phyloP scores from a whole-genome alignment of 2,797 vertebrate genomes.

The Acipenser oxyrinchus region DNA sequence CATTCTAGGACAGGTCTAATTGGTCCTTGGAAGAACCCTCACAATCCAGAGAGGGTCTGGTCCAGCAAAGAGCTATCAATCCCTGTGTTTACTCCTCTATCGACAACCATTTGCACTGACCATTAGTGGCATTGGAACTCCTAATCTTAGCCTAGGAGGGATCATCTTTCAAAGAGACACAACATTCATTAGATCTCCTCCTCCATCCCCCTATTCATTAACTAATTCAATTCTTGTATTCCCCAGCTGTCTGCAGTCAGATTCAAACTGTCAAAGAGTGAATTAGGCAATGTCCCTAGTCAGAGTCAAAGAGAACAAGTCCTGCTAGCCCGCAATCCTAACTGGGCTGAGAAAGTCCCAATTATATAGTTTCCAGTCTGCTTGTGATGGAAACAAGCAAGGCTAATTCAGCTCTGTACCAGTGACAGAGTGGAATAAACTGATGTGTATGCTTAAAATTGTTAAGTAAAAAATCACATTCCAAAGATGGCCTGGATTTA shows the following conservation, averaged over 20 bases:
- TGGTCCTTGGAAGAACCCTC: neutral
- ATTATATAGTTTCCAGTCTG: no score
- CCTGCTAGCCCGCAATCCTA: no score
- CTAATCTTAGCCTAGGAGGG: slow-evolving; percentile 44
- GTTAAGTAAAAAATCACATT: no score
- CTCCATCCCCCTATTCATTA: slow-evolving; percentile 38
- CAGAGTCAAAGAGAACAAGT: no score
- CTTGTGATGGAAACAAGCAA: no score
- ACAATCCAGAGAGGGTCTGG: slow-evolving; percentile 5
- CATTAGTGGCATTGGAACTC: slow-evolving; percentile 43
- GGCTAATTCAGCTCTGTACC: no score
- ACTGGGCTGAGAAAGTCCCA: no score
- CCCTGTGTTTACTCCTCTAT: slow-evolving; percentile 23
- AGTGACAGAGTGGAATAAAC: no score
- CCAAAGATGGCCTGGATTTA: no score
- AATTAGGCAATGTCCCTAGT: no score
- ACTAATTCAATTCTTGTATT: slow-evolving; percentile 42
- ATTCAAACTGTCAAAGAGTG: slow-evolving; percentile 10
- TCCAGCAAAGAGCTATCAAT: slow-evolving; percentile 14
- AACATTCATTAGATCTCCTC: slow-evolving; percentile 29
- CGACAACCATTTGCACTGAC: slow-evolving; percentile 40
- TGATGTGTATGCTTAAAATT: no score
- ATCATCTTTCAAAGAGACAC: slow-evolving; percentile 51
- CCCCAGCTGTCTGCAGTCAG: slow-evolving; percentile 44
- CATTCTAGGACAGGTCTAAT: neutral